Percentiles rank a stretch among this genome's conserved stretches.
Evolutionary conservation across 2,113 vertebrate genomes (phyloP).

Genomic region (Erinaceus europaeus): DNA sequence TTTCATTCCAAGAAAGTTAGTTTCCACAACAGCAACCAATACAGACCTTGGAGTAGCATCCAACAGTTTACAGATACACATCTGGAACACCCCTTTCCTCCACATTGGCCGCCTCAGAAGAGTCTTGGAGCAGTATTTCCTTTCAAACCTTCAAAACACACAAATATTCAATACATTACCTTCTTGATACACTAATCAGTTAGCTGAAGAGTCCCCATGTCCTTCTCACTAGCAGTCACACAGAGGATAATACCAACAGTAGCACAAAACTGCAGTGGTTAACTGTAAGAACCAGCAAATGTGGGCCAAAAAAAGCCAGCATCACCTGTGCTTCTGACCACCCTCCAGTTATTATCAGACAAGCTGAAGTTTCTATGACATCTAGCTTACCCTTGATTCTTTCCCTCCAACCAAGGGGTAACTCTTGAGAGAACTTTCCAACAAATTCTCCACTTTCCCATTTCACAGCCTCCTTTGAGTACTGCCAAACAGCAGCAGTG

Average conservation of each 20-base stretch:
- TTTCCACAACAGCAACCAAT: background rate
- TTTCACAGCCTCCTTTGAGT: background rate
- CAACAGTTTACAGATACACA: background rate
- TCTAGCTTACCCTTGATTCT: background rate
- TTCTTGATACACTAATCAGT: background rate
- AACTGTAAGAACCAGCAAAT: no score
- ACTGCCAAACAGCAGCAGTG: background rate
- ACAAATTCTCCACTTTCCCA: background rate
- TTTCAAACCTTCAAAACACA: background rate
- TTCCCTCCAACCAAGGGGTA: background rate
- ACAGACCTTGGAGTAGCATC: background rate
- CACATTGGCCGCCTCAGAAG: rapidly evolving
- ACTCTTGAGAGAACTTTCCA: background rate
- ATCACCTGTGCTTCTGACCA: background rate
- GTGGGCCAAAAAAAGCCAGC: background rate
- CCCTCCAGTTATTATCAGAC: background rate
- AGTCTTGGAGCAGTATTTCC: no score
- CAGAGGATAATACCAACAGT: background rate
- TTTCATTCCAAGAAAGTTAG: background rate
- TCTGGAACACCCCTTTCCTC: background rate
- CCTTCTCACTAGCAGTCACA: background rate
- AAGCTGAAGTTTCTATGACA: background rate
- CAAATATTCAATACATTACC: background rate
- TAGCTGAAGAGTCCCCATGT: background rate
- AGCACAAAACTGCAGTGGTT: no score